Evolutionary conservation across 2,113 vertebrate species (phyloP).

Genomic region (Phyllostomus hastatus): DNA sequence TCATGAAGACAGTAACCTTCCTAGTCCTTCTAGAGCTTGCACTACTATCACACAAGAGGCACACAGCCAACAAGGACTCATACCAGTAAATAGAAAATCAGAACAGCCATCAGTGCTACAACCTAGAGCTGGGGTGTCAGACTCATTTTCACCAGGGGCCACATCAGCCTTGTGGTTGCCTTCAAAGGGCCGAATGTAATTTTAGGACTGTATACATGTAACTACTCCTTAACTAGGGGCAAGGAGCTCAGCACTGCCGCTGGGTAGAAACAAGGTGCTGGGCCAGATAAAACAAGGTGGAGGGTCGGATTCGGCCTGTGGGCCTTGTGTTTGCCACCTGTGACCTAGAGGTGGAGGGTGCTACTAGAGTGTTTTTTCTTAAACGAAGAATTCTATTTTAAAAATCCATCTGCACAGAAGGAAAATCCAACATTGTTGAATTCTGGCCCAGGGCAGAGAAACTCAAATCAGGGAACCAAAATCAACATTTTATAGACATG

Average conservation of each 20-base stretch:
- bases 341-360: not conserved
- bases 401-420: not conserved
- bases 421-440: not conserved
- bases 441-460: constrained; percentile 13
- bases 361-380: not conserved
- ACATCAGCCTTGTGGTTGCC: no score
- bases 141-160: no score
- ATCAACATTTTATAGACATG: constrained; percentile 11
- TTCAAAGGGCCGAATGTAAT: no score
- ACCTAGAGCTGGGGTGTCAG: not conserved
- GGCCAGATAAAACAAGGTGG: no score
- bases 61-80: not conserved
- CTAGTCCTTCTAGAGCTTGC: not conserved
- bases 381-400: not conserved
- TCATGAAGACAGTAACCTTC: not conserved
- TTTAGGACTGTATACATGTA: no score
- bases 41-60: not conserved
- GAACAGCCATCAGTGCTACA: not conserved
- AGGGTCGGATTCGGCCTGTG: no score
- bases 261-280: no score
- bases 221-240: no score
- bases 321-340: no score
- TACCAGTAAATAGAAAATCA: not conserved
- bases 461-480: constrained; percentile 36
- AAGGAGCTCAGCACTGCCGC: no score